These are phyloP conservation scores for Stenodema calcarata DNA, from an alignment of 2,888 invertebrate species.

Conservation along the genomic window DNA sequence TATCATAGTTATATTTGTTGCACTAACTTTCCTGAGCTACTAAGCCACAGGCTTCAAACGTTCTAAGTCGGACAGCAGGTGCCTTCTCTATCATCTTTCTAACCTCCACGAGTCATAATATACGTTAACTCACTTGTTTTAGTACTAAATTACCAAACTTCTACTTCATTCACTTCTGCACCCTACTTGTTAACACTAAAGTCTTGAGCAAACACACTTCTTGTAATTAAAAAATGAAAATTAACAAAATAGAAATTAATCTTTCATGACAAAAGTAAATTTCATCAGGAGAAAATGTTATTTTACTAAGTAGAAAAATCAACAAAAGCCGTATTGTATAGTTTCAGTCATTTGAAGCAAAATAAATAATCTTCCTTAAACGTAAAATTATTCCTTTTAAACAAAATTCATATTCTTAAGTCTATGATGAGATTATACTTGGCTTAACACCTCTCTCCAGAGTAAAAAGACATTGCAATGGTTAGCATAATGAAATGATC, in stretches of 20 bases:
- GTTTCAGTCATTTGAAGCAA: neutral
- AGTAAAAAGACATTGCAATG: neutral
- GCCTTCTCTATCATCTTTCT: too few relatives aligned
- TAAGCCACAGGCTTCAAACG: too few relatives aligned
- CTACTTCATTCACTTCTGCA: neutral
- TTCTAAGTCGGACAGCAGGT: too few relatives aligned
- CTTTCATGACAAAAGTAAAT: neutral
- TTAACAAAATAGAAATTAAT: neutral
- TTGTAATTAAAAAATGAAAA: neutral
- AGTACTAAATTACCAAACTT: too few relatives aligned
- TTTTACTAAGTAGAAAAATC: neutral
- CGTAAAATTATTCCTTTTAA: neutral
- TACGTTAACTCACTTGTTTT: too few relatives aligned
- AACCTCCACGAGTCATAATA: too few relatives aligned
- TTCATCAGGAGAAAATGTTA: neutral
- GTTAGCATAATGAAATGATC: neutral
- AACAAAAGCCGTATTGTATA: neutral
- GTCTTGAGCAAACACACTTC: neutral
- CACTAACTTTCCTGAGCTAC: too few relatives aligned
- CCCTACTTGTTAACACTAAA: neutral
- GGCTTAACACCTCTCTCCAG: neutral
- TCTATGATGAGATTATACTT: neutral
- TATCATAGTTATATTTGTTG: too few relatives aligned
- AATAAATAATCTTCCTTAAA: neutral
- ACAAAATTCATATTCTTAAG: neutral